Base-by-base conservation (phyloP, 1,140 invertebrate genomes). In the Teleogryllus occipitalis region DNA sequence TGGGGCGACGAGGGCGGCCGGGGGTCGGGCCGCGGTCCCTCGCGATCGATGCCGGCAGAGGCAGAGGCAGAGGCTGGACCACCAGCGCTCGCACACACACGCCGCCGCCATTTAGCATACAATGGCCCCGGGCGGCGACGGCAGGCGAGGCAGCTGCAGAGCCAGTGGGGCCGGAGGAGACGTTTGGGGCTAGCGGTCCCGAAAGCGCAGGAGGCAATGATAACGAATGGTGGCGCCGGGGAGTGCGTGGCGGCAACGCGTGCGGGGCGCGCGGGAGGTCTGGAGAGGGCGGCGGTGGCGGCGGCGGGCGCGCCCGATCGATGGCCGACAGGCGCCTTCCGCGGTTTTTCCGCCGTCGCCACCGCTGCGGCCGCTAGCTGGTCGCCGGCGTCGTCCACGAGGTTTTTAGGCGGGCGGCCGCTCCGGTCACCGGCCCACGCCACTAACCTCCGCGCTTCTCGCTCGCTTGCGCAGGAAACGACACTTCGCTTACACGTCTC, bases 331-430 rank as follows among this genome's bases (percentile, higher is more conserved):
- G 54, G 54, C 54, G 54, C 54, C 54, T 65, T 65, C 54, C 54
- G 54, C 54, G 54, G 54, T 65, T 65, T 65, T 65, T 65, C 54
- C 54, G 10, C 18, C 54, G 27, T 65, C 54, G 54, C 54, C 54
- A 39, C 27, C 54, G 54, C 18, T 14, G 54, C 54, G 54, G 86
- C 86, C 86, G 86, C 81, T 85, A 85, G 74, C 18, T 39, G 65
- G 27, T 47, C 8, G 21, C 27, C 48, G 47, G 39, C 74, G 22
- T 12, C 54, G 54, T 65, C 54, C 18, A 65, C 54, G 54, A 10
- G 18, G 54, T 65, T 65, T 65, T 65, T 65, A 18, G 54, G 54
- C 10, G 54, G 54, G 10, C 54, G 54, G 54, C 2, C 54, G 54
- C 10, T 14, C 27, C 54, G 54, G 54, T 65, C 54, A 18, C 54